These are phyloP conservation scores for Acholoe squamosa DNA, from an alignment of 2,888 invertebrate species.

Conservation along the genomic window DNA sequence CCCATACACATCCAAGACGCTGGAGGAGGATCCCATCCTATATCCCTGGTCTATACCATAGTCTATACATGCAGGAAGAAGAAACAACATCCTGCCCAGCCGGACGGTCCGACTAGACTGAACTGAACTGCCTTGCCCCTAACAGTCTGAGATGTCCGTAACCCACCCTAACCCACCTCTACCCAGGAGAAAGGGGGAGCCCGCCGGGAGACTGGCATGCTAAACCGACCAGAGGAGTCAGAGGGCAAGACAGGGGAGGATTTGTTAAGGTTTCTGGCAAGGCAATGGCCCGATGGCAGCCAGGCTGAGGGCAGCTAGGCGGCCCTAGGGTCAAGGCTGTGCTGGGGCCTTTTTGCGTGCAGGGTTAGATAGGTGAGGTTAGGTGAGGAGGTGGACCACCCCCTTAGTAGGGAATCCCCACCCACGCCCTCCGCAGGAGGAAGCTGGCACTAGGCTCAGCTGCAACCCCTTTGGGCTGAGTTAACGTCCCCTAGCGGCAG, in stretches of 20 bases:
- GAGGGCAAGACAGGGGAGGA: slow-evolving; percentile 46
- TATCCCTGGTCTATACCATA: not conserved
- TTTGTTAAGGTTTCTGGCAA: slow-evolving; percentile 56
- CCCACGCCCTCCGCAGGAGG: not conserved
- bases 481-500: slow-evolving; percentile 45
- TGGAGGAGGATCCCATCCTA: too few relatives aligned
- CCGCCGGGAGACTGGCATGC: slow-evolving; percentile 18
- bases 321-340: not conserved
- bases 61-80: not conserved
- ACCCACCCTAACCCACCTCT: not conserved
- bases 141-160: not conserved
- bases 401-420: not conserved
- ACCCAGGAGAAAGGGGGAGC: not conserved
- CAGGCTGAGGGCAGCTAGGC: slow-evolving; percentile 4
- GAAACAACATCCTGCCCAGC: not conserved
- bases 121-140: not conserved
- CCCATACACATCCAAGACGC: not conserved
- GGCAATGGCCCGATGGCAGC: not conserved
- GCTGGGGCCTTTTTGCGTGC: slow-evolving; percentile 40
- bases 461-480: slow-evolving; percentile 19
- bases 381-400: not conserved
- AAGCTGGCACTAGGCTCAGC: slow-evolving; percentile 35
- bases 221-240: slow-evolving; percentile 41
- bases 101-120: not conserved
- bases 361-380: not conserved